Base-by-base conservation (phyloP, 2,113 vertebrate genomes). In the Poeciliopsis retropinna region DNA sequence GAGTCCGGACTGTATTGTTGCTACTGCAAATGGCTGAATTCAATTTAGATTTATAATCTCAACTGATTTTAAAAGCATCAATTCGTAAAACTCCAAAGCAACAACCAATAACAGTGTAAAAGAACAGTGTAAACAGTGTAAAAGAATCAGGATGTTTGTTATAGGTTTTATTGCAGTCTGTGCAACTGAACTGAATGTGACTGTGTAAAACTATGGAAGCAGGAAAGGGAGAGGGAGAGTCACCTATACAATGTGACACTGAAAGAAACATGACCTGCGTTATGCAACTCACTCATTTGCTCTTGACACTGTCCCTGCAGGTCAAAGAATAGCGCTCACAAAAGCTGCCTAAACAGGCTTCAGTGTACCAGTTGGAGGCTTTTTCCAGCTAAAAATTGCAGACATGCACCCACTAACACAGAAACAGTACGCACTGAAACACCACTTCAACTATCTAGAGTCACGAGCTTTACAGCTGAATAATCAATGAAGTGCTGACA, bases 301-400 rank as follows among this genome's bases (percentile, higher is more conserved):
- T 64, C 70, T 78, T 34, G 28, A 39, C 64, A 30, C 67, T 79
- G 78, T 78, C 76, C 60, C 67, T 57, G 30, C 60, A 25, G 87
- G 83, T 89, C 81, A 86, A 87, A 78, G 85, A 82, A 86, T 66
- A 79, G 32, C 39, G 8, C 64, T 70, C 37, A 32, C 61, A 66
- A 75, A 79, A 65, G 62, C 30, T 54, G 65, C 44, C 68, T 44
- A 74, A 71, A 83, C 71, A 67, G 73, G 51, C 74, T 70, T 67
- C 22, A 72, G 70, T 73, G 70, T 75, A 70, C 28, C 28, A 63
- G 70, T 69, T 51, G 79, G 67, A 6, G 1, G 39, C 78, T 70
- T 81, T 67, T 44, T 65, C 60, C 65, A 60, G 75, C 74, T 72
- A 72, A 87, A 75, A 73, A 85, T 67, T 30, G 77, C 32, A 57